phyloP scores from a whole-genome alignment of 2,888 invertebrate species.

The Pseudanteris insignis region DNA sequence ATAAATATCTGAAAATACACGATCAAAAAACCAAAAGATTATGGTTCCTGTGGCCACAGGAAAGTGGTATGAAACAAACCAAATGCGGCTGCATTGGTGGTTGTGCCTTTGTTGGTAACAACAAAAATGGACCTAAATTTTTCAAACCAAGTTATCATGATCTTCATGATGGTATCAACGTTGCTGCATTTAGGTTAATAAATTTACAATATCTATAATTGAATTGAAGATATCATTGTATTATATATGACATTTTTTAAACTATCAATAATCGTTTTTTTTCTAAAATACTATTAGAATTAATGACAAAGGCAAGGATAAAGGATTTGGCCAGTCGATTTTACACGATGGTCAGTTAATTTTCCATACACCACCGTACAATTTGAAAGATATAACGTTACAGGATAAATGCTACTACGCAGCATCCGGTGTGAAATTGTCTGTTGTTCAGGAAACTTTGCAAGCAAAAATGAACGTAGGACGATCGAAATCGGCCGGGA shows the following conservation, averaged over 20 bases:
- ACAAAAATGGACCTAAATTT: conserved; percentile 87
- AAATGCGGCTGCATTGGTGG: conserved; percentile 97
- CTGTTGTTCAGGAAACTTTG: conserved; percentile 50
- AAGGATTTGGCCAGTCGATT: conserved; percentile 94
- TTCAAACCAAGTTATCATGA: conserved; percentile 86
- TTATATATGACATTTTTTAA: no score
- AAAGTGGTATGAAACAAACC: conserved; percentile 71
- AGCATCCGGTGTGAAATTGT: conserved; percentile 50
- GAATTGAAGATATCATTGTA: no score
- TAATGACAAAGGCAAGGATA: conserved; percentile 81
- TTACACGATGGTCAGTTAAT: conserved; percentile 86
- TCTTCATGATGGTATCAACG: conserved; percentile 82
- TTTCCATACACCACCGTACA: conserved; percentile 90
- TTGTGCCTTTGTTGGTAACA: conserved; percentile 92
- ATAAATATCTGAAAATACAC: conserved; percentile 82
- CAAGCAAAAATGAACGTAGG: conserved; percentile 58
- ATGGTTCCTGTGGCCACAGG: conserved; percentile 93
- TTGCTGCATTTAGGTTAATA: conserved; percentile 79
- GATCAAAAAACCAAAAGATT: conserved; percentile 87
- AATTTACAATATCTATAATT: no score
- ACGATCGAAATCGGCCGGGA: conserved; percentile 53
- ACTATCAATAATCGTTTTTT: no score
- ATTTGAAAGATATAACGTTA: conserved; percentile 78
- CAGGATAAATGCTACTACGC: conserved; percentile 70
- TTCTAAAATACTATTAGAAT: conserved; percentile 66